Evolutionary conservation across 1,140 invertebrate species (phyloP).

Genomic region (Atta texana): DNA sequence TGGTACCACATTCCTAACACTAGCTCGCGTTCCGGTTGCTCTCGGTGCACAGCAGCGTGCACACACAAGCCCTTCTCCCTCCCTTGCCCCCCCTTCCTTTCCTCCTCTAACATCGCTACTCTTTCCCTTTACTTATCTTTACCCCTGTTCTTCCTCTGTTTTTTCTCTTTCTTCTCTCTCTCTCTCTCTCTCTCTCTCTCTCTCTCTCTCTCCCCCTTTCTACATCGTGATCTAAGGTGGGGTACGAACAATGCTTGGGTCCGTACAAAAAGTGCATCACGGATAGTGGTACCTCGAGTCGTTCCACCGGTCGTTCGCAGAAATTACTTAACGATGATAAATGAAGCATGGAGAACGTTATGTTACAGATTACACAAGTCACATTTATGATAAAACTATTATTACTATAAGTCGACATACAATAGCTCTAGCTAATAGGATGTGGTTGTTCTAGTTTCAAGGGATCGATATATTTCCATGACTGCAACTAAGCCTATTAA

Average conservation of each 20-base stretch:
- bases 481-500: not conserved
- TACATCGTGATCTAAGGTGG: slow-evolving; percentile 53
- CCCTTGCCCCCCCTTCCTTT: not conserved
- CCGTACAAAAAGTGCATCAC: slow-evolving; percentile 51
- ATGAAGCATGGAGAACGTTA: slow-evolving; percentile 24
- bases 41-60: slow-evolving; percentile 67
- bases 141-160: not conserved
- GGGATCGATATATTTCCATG: slow-evolving; percentile 27
- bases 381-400: slow-evolving; percentile 34
- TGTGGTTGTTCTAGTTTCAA: slow-evolving; percentile 19
- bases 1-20: slow-evolving; percentile 87
- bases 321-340: slow-evolving; percentile 31
- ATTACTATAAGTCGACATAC: not conserved
- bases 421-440: slow-evolving; percentile 2
- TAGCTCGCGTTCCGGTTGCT: slow-evolving; percentile 74
- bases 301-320: slow-evolving; percentile 28
- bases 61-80: slow-evolving; percentile 12
- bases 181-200: no score
- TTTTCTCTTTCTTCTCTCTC: not conserved
- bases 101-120: not conserved
- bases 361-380: slow-evolving; percentile 15
- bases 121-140: not conserved
- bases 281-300: slow-evolving; percentile 28
- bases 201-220: not conserved
- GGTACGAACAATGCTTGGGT: slow-evolving; percentile 70